Evolutionary conservation across 2,113 vertebrate species (phyloP).

Genomic region (Caloenas nicobarica): DNA sequence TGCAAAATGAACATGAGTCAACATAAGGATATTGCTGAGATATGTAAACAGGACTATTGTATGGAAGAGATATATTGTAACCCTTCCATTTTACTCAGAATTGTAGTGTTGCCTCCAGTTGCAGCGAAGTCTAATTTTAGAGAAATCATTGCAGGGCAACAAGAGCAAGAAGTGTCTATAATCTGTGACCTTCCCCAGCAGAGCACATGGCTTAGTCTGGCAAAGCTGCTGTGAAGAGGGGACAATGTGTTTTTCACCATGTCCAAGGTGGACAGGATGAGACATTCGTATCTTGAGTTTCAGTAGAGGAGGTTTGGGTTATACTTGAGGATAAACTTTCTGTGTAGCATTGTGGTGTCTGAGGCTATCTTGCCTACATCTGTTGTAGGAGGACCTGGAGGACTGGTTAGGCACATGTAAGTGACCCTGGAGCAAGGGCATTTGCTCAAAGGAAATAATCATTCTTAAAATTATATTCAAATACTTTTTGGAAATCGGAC

Average conservation of each 20-base stretch:
- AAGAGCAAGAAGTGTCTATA: background rate
- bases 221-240: background rate
- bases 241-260: background rate
- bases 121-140: background rate
- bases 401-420: background rate
- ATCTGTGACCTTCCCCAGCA: background rate
- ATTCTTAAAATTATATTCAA: background rate
- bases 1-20: constrained; percentile 24
- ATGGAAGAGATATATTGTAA: background rate
- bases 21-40: background rate
- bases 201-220: background rate
- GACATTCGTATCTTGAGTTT: background rate
- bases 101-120: background rate
- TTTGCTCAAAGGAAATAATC: background rate
- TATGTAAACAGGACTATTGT: background rate
- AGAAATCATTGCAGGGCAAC: background rate
- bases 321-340: background rate
- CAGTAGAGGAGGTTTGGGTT: background rate
- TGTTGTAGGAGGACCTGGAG: background rate
- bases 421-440: background rate
- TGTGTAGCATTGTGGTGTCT: background rate
- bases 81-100: background rate
- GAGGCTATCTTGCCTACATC: background rate
- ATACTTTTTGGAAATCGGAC: background rate
- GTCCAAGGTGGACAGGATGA: background rate